These are phyloP conservation scores for Macaca mulatta DNA, from an alignment of 2,113 vertebrate genomes.

Conservation along the genomic window DNA sequence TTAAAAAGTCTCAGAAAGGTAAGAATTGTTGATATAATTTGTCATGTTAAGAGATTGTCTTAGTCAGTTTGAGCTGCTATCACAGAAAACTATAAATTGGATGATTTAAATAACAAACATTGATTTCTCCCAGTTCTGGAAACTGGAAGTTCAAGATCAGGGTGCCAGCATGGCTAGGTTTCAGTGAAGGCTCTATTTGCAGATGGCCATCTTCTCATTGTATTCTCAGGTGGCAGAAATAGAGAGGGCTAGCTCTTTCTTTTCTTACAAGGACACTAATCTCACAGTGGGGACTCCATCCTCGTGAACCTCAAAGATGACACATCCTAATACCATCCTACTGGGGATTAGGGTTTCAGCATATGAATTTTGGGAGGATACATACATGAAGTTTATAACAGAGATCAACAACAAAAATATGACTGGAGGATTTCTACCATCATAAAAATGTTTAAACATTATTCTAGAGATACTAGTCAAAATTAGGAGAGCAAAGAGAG, in stretches of 20 bases:
- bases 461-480: not conserved
- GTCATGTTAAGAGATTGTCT: not conserved
- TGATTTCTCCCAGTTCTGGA: not conserved
- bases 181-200: not conserved
- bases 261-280: not conserved
- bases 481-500: not conserved
- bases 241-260: not conserved
- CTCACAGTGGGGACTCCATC: not conserved
- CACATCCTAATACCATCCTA: not conserved
- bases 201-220: not conserved
- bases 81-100: not conserved
- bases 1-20: not conserved
- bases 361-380: not conserved
- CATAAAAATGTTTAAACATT: not conserved
- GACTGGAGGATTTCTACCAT: not conserved
- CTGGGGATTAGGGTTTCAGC: not conserved
- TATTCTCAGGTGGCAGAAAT: not conserved
- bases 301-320: not conserved
- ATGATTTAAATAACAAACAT: not conserved
- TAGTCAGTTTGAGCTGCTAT: not conserved
- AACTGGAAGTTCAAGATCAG: not conserved
- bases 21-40: not conserved
- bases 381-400: not conserved
- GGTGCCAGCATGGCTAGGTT: not conserved
- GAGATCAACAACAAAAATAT: not conserved